Conservation (phyloP, 2,113 vertebrate genomes). For the Nicator chloris region DNA sequence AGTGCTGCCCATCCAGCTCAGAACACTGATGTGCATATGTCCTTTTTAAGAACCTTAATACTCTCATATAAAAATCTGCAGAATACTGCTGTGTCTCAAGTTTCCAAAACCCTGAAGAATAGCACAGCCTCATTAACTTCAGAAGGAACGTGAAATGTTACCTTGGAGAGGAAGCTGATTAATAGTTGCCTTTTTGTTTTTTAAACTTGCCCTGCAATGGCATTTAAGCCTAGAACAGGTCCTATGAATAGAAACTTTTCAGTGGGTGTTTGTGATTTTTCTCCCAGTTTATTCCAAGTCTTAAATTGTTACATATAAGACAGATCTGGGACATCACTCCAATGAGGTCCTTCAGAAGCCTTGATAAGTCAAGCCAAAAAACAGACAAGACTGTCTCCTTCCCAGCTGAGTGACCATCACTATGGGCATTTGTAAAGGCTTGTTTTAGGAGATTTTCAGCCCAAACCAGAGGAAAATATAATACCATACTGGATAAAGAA, state of each 20-base stretch:
- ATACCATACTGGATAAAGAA: not conserved
- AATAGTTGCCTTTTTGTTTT: not conserved
- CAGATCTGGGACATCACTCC: slow-evolving; percentile 32
- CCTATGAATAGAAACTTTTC: slow-evolving; percentile 23
- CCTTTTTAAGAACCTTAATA: not conserved
- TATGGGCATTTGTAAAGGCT: not conserved
- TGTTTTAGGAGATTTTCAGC: not conserved
- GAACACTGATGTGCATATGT: accelerated
- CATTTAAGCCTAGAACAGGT: not conserved
- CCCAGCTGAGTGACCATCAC: not conserved
- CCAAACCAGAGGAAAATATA: not conserved
- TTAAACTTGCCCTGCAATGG: not conserved
- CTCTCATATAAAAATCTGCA: not conserved
- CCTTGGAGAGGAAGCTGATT: not conserved
- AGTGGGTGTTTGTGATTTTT: slow-evolving; percentile 27
- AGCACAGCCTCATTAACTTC: not conserved
- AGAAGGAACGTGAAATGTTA: not conserved
- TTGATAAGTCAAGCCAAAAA: not conserved
- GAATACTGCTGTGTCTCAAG: not conserved
- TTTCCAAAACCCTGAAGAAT: not conserved
- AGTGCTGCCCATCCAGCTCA: not conserved
- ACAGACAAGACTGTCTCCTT: not conserved
- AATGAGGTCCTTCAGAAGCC: not conserved
- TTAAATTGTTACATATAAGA: not conserved
- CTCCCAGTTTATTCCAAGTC: slow-evolving; percentile 6